A percentile compares a stretch with the other conserved stretches of the same genome.
These are phyloP conservation scores for Brachionus sp. DNA, from an alignment of 1,140 invertebrate species.

Conservation along the genomic window DNA sequence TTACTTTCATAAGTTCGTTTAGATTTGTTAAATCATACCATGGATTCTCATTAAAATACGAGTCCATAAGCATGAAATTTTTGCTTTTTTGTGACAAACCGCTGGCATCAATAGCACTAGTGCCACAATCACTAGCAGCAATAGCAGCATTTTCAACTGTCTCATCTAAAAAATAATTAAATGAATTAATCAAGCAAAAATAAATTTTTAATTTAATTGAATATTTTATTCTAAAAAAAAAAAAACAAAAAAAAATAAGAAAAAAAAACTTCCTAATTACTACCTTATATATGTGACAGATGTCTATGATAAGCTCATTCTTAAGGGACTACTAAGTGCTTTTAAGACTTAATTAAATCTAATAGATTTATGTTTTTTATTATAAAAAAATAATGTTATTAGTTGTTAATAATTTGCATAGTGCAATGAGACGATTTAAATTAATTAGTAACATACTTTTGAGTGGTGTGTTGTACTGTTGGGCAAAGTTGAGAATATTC, in stretches of 20 bases:
- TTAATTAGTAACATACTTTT: neutral
- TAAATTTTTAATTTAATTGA: neutral
- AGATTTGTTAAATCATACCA: slow-evolving; percentile 46
- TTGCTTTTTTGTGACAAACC: slow-evolving; percentile 5
- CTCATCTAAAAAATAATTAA: slow-evolving; percentile 39
- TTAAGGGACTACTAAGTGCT: slow-evolving; percentile 29
- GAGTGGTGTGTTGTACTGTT: neutral
- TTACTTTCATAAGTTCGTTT: slow-evolving; percentile 39
- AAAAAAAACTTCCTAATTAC: slow-evolving; percentile 22
- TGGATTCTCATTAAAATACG: slow-evolving; percentile 43
- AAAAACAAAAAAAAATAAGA: neutral
- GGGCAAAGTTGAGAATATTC: slow-evolving; percentile 24
- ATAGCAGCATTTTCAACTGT: neutral
- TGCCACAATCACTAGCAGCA: neutral
- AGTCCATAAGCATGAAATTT: slow-evolving; percentile 43
- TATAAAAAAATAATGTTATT: neutral
- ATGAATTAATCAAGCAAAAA: slow-evolving; percentile 20
- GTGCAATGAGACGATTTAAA: neutral
- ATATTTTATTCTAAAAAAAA: neutral
- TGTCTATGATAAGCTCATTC: neutral
- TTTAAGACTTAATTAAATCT: slow-evolving; percentile 37
- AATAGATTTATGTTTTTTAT: neutral
- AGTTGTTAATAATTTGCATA: neutral
- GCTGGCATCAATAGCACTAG: neutral
- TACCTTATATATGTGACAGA: slow-evolving; percentile 10